phyloP scores from a whole-genome alignment of 2,888 invertebrate species.

The Leptopilina myrica region DNA sequence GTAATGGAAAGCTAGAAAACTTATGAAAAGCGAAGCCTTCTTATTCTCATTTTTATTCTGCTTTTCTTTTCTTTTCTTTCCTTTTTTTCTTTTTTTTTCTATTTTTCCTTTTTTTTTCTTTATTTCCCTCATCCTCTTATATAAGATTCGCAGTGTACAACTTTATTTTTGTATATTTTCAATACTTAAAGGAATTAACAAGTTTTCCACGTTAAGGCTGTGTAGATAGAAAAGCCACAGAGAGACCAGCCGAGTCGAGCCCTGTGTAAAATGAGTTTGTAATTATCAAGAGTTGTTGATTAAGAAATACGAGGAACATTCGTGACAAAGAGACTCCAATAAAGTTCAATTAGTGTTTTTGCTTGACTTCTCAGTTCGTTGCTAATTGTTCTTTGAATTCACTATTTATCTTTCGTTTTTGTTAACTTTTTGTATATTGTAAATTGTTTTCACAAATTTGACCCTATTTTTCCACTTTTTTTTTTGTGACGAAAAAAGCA shows the following conservation, averaged over 20 bases:
- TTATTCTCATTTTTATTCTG: neutral
- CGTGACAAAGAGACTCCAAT: conserved; percentile 28
- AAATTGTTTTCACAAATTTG: no score
- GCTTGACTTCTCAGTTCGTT: conserved; percentile 14
- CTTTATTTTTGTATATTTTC: conserved; percentile 30
- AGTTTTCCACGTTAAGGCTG: neutral
- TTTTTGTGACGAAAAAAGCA: no score
- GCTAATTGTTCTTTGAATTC: conserved; percentile 2
- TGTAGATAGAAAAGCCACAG: conserved; percentile 10
- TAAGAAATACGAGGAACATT: conserved; percentile 24
- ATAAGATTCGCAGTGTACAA: neutral
- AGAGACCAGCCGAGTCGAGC: no score
- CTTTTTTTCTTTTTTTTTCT: no score
- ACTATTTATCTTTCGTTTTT: conserved; percentile 2
- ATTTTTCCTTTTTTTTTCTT: no score
- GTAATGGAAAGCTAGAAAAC: conserved; percentile 53
- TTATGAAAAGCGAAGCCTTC: conserved; percentile 46
- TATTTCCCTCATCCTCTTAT: neutral
- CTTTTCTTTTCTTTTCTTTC: neutral
- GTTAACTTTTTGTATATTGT: neutral
- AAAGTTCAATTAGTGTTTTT: conserved; percentile 34
- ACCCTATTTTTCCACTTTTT: no score
- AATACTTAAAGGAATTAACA: conserved; percentile 39
- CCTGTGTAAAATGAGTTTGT: conserved; percentile 22
- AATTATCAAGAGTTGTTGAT: conserved; percentile 29